Base-by-base conservation (phyloP, 2,888 invertebrate species). In the Deroplatys truncata region DNA sequence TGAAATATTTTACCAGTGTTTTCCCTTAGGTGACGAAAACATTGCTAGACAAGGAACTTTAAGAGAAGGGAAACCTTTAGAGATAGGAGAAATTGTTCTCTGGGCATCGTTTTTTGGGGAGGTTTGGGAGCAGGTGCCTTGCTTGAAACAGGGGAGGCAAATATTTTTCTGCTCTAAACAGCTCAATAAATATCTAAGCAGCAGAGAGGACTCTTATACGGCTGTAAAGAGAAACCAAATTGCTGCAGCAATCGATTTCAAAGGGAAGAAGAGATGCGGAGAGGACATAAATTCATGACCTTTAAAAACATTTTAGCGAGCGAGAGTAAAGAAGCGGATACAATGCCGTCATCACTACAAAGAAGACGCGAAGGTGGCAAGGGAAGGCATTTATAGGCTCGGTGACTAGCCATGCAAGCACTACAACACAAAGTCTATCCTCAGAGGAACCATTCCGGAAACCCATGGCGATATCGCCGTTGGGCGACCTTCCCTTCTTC, bases 341-440 rank as follows among this genome's bases (percentile, higher is more conserved):
- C 16, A 72, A 72, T 72, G 56, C 56, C 56, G 7, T 72, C 56
- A 72, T 72, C 56, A 72, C 56, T 72, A 72, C 56, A 72, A 72
- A 72, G 56, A 72, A 20, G 56, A 72, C 7, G 56, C 20, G 56
- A 72, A 72, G 56, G 56, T 72, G 28, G 85, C 43, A 85, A n/a
- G 28, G 7, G 85, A 56, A 15, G 28, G 85, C 85, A 49, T 43
- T 85, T 85, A 85, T 85, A 85, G 85, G 85, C 49, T 85, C 28
- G 85, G 85, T 85, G 85, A 85, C 85, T 85, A 85, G 85, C 85
- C 85, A 49, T 85, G 35, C n/a, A 49, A 43, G 85, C 49, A 85
- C 85, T 85, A 49, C 56, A 72, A 72, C 56, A 72, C 56, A 72
- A 25, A 85, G 49, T 85, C 85, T 85, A 85, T 85, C 85, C 85